Conservation (phyloP, 1,140 invertebrate genomes). For the Drosophila nigromelanica region DNA sequence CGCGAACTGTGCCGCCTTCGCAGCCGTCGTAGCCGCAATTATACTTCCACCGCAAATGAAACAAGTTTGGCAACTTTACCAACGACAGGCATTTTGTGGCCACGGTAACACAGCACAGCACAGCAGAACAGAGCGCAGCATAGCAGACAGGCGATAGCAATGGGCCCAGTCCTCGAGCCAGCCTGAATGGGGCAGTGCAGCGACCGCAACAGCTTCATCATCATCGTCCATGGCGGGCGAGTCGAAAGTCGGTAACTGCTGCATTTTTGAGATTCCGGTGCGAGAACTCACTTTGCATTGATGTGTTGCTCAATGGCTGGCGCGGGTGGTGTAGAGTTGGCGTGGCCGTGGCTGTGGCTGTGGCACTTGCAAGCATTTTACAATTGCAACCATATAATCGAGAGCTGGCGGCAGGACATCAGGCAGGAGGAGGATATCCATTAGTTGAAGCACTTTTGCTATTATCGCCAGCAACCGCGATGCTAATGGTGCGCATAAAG, state of each 20-base stretch:
- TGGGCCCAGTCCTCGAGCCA: slow-evolving; percentile 11
- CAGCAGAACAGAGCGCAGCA: background rate
- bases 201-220: slow-evolving; percentile 77
- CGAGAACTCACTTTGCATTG: slow-evolving; percentile 54
- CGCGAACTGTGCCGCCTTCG: slow-evolving; percentile 25
- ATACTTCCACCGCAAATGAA: slow-evolving; percentile 80
- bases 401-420: background rate
- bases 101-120: slow-evolving; percentile 22
- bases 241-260: slow-evolving; percentile 46
- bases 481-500: slow-evolving; percentile 74
- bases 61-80: slow-evolving; percentile 80
- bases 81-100: slow-evolving; percentile 75
- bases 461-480: slow-evolving; percentile 71
- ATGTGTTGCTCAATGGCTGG: slow-evolving; percentile 16
- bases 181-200: slow-evolving; percentile 46
- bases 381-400: slow-evolving; percentile 55
- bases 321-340: background rate
- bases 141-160: slow-evolving; percentile 18
- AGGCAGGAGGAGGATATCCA: slow-evolving; percentile 59
- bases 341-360: background rate
- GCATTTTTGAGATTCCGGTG: slow-evolving; percentile 76
- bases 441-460: slow-evolving; percentile 73
- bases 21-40: slow-evolving; percentile 59
- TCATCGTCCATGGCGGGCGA: slow-evolving; percentile 35
- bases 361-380: slow-evolving; percentile 47